These are phyloP conservation scores for Chelonia mydas DNA, from an alignment of 2,797 vertebrate species.

Conservation along the genomic window DNA sequence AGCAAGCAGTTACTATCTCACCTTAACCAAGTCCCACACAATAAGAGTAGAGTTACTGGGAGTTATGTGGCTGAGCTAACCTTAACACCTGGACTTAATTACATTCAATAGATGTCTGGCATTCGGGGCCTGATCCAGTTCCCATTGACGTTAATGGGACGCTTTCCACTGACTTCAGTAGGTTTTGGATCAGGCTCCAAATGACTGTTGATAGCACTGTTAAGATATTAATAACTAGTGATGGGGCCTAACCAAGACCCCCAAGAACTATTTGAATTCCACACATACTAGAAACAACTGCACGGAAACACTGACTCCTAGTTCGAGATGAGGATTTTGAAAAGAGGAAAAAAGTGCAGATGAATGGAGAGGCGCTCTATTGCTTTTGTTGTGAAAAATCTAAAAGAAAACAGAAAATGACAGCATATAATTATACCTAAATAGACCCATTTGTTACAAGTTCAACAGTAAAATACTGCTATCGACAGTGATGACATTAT, in stretches of 20 bases:
- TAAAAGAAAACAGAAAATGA: conserved; percentile 38
- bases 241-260: neutral
- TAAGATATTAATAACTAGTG: neutral
- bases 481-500: conserved; percentile 14
- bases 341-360: neutral
- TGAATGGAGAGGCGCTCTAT: neutral
- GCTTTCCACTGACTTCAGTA: neutral
- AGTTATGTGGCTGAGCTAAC: no score
- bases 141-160: neutral
- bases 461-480: conserved; percentile 5
- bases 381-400: conserved; percentile 30
- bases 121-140: neutral
- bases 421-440: conserved; percentile 16
- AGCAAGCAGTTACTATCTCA: neutral
- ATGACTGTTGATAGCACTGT: neutral
- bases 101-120: neutral
- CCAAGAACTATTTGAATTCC: neutral
- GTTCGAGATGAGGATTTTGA: neutral
- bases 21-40: neutral
- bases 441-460: conserved; percentile 27
- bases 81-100: neutral
- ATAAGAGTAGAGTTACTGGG: neutral
- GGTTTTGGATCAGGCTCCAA: neutral
- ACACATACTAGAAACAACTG: neutral
- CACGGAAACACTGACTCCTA: neutral